Percentiles rank a stretch among this genome's conserved stretches.
Evolutionary conservation across 64 coral and sea anemone species (phyloP).

Genomic region (Pocillopora verrucosa): DNA sequence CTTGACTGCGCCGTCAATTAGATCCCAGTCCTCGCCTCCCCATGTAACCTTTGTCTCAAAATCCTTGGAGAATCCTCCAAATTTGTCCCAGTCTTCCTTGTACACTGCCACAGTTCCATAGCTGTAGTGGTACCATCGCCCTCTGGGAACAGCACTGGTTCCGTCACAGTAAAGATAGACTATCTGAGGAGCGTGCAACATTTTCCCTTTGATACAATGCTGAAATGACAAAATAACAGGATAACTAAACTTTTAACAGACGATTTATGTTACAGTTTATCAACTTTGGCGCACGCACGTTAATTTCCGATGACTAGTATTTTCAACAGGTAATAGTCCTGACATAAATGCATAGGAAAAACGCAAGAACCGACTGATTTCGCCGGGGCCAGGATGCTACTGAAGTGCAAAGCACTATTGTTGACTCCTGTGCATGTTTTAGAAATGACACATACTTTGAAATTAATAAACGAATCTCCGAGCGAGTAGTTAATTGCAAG

Average conservation of each 20-base stretch:
- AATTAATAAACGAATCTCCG: no score
- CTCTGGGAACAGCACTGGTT: neutral
- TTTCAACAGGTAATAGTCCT: no score
- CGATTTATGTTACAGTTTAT: neutral
- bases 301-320: no score
- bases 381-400: no score
- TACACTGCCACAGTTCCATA: constrained; percentile 36
- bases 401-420: no score
- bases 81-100: constrained; percentile 43
- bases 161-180: neutral
- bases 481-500: no score
- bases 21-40: constrained; percentile 47
- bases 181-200: constrained; percentile 31
- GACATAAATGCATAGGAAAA: no score
- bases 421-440: no score
- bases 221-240: neutral
- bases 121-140: neutral
- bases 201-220: constrained; percentile 32
- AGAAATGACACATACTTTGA: no score
- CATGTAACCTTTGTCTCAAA: constrained; percentile 4
- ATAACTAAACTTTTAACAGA: neutral
- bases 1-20: constrained; percentile 14
- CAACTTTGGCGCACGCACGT: neutral
- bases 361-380: no score
- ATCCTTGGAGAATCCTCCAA: constrained; percentile 29